Percentiles rank a stretch among this genome's conserved stretches.
phyloP scores from a whole-genome alignment of 2,113 vertebrate genomes.

The Saccopteryx leptura region DNA sequence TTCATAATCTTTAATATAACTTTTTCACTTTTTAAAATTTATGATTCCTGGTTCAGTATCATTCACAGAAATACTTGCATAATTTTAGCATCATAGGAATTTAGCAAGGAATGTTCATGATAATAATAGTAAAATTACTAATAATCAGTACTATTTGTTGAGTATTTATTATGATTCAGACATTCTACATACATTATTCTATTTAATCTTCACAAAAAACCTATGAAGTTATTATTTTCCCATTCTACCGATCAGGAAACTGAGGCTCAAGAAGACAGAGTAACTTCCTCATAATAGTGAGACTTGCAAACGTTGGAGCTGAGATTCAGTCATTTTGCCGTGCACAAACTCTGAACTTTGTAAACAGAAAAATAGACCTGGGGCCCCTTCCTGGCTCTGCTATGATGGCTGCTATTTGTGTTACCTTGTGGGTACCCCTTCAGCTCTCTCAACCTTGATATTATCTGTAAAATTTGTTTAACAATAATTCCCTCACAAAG shows the following conservation, averaged over 20 bases:
- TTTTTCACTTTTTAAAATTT: slow-evolving; percentile 3
- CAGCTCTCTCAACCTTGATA: not conserved
- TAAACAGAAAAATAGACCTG: not conserved
- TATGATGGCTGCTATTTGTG: not conserved
- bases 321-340: not conserved
- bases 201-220: slow-evolving; percentile 16
- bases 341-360: not conserved
- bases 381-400: not conserved
- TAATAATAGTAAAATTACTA: not conserved
- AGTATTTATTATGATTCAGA: not conserved
- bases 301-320: not conserved
- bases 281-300: not conserved
- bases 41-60: not conserved
- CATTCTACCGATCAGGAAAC: not conserved
- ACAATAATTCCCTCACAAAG: not conserved
- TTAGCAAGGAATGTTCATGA: not conserved
- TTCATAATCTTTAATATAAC: not conserved
- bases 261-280: not conserved
- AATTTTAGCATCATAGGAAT: not conserved
- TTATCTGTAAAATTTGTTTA: not conserved
- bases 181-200: not conserved
- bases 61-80: slow-evolving; percentile 1
- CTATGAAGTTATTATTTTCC: not conserved
- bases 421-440: not conserved
- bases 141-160: not conserved